Conservation (phyloP, 2,113 vertebrate species). For the Ochotona princeps region DNA sequence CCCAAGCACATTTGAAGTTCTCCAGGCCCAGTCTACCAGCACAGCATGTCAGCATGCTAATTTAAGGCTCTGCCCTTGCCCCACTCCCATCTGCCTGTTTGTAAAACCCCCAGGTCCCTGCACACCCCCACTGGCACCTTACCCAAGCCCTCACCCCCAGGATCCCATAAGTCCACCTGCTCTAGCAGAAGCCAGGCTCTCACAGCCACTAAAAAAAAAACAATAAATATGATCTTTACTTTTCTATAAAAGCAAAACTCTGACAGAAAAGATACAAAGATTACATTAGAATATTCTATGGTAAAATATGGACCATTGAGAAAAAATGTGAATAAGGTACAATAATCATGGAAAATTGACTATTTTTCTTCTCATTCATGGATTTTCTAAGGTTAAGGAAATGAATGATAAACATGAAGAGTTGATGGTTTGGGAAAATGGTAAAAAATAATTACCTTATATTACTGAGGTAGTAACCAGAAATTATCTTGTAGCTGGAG, state of each 20-base stretch:
- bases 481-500: constrained; percentile 7
- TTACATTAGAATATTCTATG: not conserved
- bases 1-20: no score
- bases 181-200: no score
- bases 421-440: constrained; percentile 13
- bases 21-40: no score
- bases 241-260: not conserved
- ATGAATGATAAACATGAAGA: constrained; percentile 17
- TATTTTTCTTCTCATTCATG: constrained; percentile 3
- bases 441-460: constrained; percentile 42
- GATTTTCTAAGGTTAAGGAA: constrained; percentile 33
- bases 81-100: no score
- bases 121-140: no score
- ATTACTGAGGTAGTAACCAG: not conserved
- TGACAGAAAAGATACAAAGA: not conserved
- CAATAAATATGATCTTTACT: not conserved
- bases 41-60: no score
- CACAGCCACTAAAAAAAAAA: not conserved
- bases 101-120: no score
- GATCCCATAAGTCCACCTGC: no score
- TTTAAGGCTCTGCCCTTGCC: no score
- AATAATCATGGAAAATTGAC: not conserved
- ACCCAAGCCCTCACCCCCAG: no score
- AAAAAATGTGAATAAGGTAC: constrained; percentile 8
- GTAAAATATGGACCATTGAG: constrained; percentile 22